These are phyloP conservation scores for Scaptomyza graminum DNA, from an alignment of 1,140 invertebrate genomes.

Conservation along the genomic window DNA sequence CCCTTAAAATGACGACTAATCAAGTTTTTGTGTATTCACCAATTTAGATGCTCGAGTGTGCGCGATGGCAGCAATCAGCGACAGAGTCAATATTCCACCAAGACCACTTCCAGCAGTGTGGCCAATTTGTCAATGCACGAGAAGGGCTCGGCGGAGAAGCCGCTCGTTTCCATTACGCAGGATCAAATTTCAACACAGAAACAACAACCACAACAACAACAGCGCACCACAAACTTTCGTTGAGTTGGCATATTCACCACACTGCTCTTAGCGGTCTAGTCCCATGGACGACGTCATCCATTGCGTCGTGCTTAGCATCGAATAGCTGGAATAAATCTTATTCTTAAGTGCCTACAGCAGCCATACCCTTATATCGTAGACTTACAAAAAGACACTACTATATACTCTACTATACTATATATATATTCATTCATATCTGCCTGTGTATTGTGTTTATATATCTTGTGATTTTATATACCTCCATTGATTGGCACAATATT, in stretches of 20 bases:
- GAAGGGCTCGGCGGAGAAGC: conserved; percentile 64
- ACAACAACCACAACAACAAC: conserved; percentile 52
- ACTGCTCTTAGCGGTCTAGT: conserved; percentile 4
- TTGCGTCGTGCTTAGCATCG: conserved; percentile 54
- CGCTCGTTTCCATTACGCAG: conserved; percentile 40
- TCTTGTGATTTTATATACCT: background rate
- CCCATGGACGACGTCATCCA: conserved; percentile 19
- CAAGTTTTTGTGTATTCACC: conserved; percentile 26
- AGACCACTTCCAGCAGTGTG: conserved; percentile 79
- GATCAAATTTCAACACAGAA: conserved; percentile 31
- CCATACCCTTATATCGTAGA: conserved; percentile 42
- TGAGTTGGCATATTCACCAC: conserved; percentile 22
- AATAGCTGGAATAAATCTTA: conserved; percentile 50
- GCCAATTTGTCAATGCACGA: conserved; percentile 75
- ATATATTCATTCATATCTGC: conserved; percentile 44
- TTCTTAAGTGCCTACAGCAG: conserved; percentile 36
- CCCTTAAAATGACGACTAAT: conserved; percentile 36
- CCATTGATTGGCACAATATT: background rate
- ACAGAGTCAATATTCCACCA: conserved; percentile 80
- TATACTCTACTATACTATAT: conserved; percentile 43
- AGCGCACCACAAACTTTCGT: conserved; percentile 61
- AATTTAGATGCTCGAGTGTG: conserved; percentile 65
- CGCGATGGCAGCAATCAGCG: conserved; percentile 74
- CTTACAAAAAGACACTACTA: conserved; percentile 43
- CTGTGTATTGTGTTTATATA: conserved; percentile 1